phyloP scores from a whole-genome alignment of 64 coral and sea anemone genomes.

The Montipora sp. region DNA sequence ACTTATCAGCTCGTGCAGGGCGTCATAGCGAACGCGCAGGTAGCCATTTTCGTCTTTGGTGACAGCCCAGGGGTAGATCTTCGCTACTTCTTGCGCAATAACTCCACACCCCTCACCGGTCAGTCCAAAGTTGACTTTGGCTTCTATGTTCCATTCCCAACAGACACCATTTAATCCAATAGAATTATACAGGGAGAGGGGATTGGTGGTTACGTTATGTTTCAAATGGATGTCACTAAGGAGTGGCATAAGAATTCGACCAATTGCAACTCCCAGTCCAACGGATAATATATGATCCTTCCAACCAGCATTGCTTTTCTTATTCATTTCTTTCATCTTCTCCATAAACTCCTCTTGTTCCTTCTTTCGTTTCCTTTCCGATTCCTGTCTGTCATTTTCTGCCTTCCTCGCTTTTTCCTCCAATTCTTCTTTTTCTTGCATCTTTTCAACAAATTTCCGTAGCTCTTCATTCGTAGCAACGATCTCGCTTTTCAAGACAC shows the following conservation, averaged over 20 bases:
- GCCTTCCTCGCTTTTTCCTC: conserved; percentile 32
- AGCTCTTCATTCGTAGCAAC: conserved; percentile 21
- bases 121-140: no score
- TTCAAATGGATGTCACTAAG: conserved; percentile 58
- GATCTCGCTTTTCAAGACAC: conserved; percentile 37
- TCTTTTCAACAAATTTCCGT: not conserved
- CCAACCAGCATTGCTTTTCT: not conserved
- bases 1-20: no score
- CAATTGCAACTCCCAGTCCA: not conserved
- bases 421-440: conserved; percentile 13
- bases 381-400: not conserved
- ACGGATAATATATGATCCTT: not conserved
- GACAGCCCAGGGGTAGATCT: no score
- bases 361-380: not conserved
- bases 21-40: no score
- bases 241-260: not conserved
- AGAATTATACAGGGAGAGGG: conserved; percentile 19
- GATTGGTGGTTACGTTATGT: conserved; percentile 29
- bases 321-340: not conserved
- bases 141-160: no score
- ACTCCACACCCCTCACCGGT: no score
- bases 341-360: conserved; percentile 19
- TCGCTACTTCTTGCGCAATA: no score
- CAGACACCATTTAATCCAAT: no score
- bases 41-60: no score